A percentile compares a stretch with the other conserved stretches of the same genome.
Evolutionary conservation across 2,888 invertebrate species (phyloP).

Genomic region (Hemithea aestivaria): DNA sequence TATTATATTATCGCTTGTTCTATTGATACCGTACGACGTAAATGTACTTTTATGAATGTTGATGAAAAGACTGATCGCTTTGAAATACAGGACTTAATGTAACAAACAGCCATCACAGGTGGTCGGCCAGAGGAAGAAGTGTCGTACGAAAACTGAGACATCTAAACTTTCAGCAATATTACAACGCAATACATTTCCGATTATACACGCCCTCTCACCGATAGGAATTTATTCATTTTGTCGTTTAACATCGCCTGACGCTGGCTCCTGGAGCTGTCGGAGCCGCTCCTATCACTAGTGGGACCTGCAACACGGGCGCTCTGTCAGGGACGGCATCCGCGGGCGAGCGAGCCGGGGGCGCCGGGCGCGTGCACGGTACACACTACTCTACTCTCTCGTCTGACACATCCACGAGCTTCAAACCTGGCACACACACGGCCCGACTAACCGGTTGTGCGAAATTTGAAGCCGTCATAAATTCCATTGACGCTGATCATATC

Average conservation of each 20-base stretch:
- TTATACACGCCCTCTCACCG: constrained; percentile 83
- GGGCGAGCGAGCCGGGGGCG: constrained; percentile 30
- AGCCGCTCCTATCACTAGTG: constrained; percentile 82
- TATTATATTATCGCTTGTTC: too few relatives aligned
- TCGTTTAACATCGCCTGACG: constrained; percentile 93
- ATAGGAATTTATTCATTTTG: constrained; percentile 96
- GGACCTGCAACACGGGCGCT: constrained; percentile 73
- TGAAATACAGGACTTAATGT: constrained; percentile 40
- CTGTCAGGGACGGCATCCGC: constrained; percentile 44
- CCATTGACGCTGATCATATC: constrained; percentile 24
- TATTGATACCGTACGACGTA: constrained; percentile 21
- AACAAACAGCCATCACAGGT: constrained; percentile 63
- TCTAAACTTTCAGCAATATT: constrained; percentile 48
- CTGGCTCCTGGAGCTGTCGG: constrained; percentile 84
- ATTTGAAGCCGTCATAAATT: constrained; percentile 17
- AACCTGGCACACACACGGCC: constrained; percentile 41
- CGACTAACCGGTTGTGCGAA: constrained; percentile 36
- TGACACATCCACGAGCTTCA: constrained; percentile 50
- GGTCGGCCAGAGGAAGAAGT: constrained; percentile 64
- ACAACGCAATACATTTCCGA: constrained; percentile 42
- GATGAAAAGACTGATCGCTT: constrained; percentile 31
- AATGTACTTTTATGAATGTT: constrained; percentile 43
- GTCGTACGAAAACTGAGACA: constrained; percentile 61
- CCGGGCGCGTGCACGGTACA: constrained; percentile 56
- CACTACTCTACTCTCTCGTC: constrained; percentile 24